Evolutionary conservation across 2,113 vertebrate genomes (phyloP), one percentile per base, ranked within the genome.

Genomic region (Siniperca knerii): DNA sequence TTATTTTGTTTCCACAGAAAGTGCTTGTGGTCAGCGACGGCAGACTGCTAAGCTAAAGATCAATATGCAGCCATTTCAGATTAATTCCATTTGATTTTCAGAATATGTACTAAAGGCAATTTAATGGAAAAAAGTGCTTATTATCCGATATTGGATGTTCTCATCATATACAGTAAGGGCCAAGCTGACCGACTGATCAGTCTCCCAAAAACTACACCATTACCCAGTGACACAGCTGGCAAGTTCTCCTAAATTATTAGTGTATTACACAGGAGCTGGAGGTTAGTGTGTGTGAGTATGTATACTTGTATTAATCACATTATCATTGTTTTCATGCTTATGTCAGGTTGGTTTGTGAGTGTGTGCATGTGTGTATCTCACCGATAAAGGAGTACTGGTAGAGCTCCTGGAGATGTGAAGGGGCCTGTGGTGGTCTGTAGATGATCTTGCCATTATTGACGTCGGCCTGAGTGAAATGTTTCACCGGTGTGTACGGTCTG

Each of bases 321-420:
- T 15, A 65, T 21, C 18, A 21, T 11, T 35, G 61, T 64, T 21
- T 40, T 64, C 20, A 64, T 15, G 33, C 13, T 33, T 15, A 29
- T 4, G n/a, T 46, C 5, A 20, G 50, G 18, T 18, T 54, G 33
- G 8, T 7, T 1, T 72, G 21, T 25, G 52, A 16, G 62, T 55
- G 75, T 55, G 35, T 64, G 25, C 21, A 4, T 67, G 50, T 46
- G 62, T 65, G 12, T 29, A 23, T 55, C 94, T 94, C 92, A 99
- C 98, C 98, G 0, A 93, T 95, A 4, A 99, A 99, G 68, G 98
- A 99, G 94, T 98, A 99, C 8, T 97, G 96, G 82, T 92, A 97
- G 61, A 99, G 96, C 90, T 99, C 98, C 90, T 97, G 95, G 13
- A 99, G 92, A 87, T 99, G 97, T 0, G 97, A 93, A 0, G 97